Evolutionary conservation across 2,888 invertebrate genomes (phyloP), one percentile per base, ranked within the genome.

Genomic region (Cephus spinipes): DNA sequence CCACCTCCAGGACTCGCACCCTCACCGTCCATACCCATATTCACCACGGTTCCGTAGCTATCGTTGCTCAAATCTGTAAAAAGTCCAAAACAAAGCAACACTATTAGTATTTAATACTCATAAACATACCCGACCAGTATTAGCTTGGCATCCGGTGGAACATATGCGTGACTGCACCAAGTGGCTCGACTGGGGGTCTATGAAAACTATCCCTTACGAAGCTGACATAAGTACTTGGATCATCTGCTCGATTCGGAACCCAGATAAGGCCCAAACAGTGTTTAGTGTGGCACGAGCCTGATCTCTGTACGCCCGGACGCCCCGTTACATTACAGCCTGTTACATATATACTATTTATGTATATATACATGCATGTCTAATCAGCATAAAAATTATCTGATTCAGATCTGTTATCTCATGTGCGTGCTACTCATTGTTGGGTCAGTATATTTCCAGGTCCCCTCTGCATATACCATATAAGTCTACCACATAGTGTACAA

Each of bases 1-100:
- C 92, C 95, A 90, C 93, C 96, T 92, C 95, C 93, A 81, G 94
- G 96, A 89, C 95, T 95, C 15, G 96, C 95, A 74, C 96, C 96
- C 87, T 97, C 97, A 85, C 93, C 93, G 81, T 97, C 97, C 89
- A 97, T 94, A 11, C 96, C 96, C 93, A 97, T 94, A 89, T 96
- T 97, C 82, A 96, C 94, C 74, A 94, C 96, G 15, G 97, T 97
- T 84, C 96, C 96, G 92, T 97, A 97, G 92, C 97, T 97, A 91
- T 97, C 97, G 92, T 97, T 97, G 86, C 96, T 96, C 85, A 97
- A 92, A 93, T 97, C 97, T 97, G 93, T 69, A 91, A 87, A 79
- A 82, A 78, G 55, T 23, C 79, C 81, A 82, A 83, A 77, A 77
- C 69, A 75, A 80, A 76, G 74, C 73, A 79, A 79, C 74, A 77